Conservation (phyloP, 2,113 vertebrate genomes). For the Microcebus tavaratra region DNA sequence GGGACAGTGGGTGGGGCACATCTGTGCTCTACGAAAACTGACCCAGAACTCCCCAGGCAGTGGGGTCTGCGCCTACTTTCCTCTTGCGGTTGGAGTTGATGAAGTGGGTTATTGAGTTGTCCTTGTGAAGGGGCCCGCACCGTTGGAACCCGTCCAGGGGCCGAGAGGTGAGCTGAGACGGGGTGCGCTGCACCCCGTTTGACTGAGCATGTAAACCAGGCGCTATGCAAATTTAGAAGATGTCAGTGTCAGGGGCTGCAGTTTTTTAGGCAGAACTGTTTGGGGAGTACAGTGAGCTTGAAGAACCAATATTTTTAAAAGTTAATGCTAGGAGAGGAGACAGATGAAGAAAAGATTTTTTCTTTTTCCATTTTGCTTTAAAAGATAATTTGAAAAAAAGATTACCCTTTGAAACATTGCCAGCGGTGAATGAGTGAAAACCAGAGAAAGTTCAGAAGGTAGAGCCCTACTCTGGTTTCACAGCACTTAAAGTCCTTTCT, state of each 20-base stretch:
- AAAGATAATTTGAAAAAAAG: not conserved
- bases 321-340: not conserved
- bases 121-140: not conserved
- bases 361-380: constrained; percentile 20
- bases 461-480: constrained; percentile 55
- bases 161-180: not conserved
- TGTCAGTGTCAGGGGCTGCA: not conserved
- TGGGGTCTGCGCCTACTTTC: not conserved
- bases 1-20: not conserved
- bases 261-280: not conserved
- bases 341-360: constrained; percentile 13
- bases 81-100: not conserved
- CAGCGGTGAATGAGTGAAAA: constrained; percentile 57
- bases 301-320: not conserved
- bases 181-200: fast-evolving
- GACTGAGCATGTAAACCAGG: fast-evolving
- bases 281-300: not conserved
- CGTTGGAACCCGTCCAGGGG: not conserved
- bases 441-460: not conserved
- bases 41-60: not conserved
- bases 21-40: not conserved
- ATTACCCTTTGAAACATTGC: constrained; percentile 8
- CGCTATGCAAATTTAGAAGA: fast-evolving
- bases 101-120: not conserved
- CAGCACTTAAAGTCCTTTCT: not conserved